phyloP scores from a whole-genome alignment of 1,140 invertebrate genomes.

The Drosophila orena region DNA sequence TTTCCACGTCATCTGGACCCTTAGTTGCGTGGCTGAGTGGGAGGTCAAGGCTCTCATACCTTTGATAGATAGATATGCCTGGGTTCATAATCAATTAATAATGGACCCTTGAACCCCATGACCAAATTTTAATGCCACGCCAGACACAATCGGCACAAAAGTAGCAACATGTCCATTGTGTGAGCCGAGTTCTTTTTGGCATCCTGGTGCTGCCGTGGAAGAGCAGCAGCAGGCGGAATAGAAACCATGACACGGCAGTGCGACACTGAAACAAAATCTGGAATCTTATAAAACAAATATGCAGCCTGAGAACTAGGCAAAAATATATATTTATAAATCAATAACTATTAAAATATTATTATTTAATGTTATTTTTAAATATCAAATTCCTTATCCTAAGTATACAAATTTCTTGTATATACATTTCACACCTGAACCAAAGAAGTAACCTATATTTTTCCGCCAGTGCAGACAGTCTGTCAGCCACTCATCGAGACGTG shows the following conservation, averaged over 20 bases:
- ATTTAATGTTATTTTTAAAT: too few species aligned
- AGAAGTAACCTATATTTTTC: not conserved
- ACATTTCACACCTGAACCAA: too few species aligned
- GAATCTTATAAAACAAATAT: not conserved
- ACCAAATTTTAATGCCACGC: conserved; percentile 32
- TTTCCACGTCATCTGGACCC: conserved; percentile 50
- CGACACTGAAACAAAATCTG: not conserved
- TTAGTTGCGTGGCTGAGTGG: conserved; percentile 13
- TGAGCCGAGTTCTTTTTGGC: conserved; percentile 19
- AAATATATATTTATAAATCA: not conserved
- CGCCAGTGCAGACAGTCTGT: conserved; percentile 25
- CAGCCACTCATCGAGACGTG: conserved; percentile 58
- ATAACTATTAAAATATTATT: not conserved
- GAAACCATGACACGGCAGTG: conserved; percentile 53
- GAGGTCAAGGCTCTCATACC: conserved; percentile 60
- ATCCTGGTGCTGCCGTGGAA: conserved; percentile 40
- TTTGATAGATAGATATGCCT: conserved; percentile 50
- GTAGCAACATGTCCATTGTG: conserved; percentile 49
- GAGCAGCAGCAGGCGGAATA: conserved; percentile 23
- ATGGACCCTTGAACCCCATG: conserved; percentile 23
- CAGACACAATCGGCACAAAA: conserved; percentile 49
- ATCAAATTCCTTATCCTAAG: too few species aligned
- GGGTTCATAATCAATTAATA: conserved; percentile 73
- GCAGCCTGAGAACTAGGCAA: too few species aligned
- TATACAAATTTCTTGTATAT: too few species aligned